Evolutionary conservation across 2,888 invertebrate genomes (phyloP), one percentile per base, ranked within the genome.

Genomic region (Calameuta idolon): DNA sequence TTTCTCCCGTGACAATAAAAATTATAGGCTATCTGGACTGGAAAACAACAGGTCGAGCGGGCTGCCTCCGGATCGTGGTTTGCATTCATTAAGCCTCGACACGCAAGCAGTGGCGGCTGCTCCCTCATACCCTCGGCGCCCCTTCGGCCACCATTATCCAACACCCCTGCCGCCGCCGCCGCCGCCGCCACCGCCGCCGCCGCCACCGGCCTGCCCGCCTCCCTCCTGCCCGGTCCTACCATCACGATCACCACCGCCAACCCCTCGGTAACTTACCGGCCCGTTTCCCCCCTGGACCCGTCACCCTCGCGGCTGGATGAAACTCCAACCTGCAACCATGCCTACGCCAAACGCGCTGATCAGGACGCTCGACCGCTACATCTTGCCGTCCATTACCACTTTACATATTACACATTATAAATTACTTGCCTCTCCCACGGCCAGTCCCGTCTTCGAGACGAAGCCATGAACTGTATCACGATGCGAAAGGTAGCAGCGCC

Each of bases 1-100:
- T 92, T 92, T 92, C 92, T 92, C 91, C 92, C 93, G 93, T 93
- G 93, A 93, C 93, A 93, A 93, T 93, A 93, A 93, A 93, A 93
- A 93, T 93, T 93, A 93, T 93, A 93, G 93, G 92, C 93, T 93
- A 93, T 93, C 92, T 93, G 92, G 92, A 92, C 92, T 93, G 93
- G 93, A 93, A 93, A 93, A 93, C 93, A 93, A 93, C 93, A 92
- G 93, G 93, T 92, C 92, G 90, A 89, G 86, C 87, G 87, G 89
- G 88, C 90, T 90, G 88, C 89, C 91, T 89, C 89, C 87, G 92
- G 92, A 92, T 93, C 92, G 93, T 93, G 93, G 92, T 92, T 93
- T 93, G 93, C 93, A 93, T 93, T 93, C 93, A 93, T 93, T 93
- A 93, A 92, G 92, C 89, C 91, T 92, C 92, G 88, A 90, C 91